These are phyloP conservation scores for Mareca penelope DNA, from an alignment of 2,797 vertebrate genomes.

Conservation along the genomic window DNA sequence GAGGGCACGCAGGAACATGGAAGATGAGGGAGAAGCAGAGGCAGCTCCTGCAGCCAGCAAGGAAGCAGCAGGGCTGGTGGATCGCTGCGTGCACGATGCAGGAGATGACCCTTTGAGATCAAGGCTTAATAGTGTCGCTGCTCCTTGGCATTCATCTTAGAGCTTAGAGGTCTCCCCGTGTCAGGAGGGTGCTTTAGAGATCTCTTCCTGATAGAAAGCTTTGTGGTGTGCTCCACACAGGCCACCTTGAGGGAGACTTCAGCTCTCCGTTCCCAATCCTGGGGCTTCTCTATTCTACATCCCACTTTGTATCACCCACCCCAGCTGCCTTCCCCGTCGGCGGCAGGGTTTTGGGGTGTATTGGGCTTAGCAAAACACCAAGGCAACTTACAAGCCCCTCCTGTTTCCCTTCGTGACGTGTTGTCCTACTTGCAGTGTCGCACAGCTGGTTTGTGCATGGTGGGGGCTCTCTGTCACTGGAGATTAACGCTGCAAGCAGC, in stretches of 20 bases:
- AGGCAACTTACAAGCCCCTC: neutral
- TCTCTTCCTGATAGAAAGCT: neutral
- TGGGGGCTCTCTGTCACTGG: slow-evolving; percentile 44
- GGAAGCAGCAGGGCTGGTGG: neutral
- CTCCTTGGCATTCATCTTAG: neutral
- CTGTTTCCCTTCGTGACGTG: neutral
- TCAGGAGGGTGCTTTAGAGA: neutral
- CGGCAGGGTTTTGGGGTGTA: neutral
- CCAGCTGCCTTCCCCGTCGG: neutral
- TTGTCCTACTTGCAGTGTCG: slow-evolving; percentile 35
- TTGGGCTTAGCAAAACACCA: neutral
- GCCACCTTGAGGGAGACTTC: neutral
- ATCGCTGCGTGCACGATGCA: accelerated
- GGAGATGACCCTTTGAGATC: neutral
- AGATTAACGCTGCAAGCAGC: slow-evolving; percentile 43
- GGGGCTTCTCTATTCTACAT: neutral
- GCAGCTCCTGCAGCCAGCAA: neutral
- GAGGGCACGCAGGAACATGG: neutral
- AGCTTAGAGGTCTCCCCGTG: neutral
- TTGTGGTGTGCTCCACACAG: neutral
- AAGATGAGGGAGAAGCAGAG: neutral
- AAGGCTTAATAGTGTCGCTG: neutral
- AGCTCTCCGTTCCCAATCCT: neutral
- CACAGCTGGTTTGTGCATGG: slow-evolving; percentile 39
- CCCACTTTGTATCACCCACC: neutral